A percentile compares a stretch with the other conserved stretches of the same genome.
Evolutionary conservation across 2,113 vertebrate species (phyloP).

Genomic region (Psettodes erumei): DNA sequence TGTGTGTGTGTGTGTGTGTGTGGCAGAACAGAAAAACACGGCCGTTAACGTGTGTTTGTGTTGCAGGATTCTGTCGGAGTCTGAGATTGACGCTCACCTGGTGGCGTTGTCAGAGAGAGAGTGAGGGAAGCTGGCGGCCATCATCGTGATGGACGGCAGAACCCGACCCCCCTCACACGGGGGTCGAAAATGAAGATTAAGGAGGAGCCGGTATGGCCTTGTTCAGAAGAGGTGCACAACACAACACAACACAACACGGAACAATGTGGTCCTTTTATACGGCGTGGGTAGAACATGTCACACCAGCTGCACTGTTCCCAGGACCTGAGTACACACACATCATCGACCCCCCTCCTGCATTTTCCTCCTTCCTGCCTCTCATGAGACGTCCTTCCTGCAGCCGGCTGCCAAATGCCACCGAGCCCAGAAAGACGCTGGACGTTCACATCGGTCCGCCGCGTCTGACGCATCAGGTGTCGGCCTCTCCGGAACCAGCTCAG

Average conservation of each 20-base stretch:
- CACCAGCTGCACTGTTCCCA: neutral
- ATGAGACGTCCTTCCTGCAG: neutral
- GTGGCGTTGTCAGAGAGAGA: slow-evolving; percentile 93
- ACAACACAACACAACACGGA: slow-evolving; percentile 6
- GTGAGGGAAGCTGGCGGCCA: slow-evolving; percentile 68
- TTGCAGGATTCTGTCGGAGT: slow-evolving; percentile 92
- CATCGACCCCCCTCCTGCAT: neutral
- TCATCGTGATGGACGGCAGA: neutral
- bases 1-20: neutral
- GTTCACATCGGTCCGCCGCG: slow-evolving; percentile 16
- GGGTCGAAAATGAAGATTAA: slow-evolving; percentile 16
- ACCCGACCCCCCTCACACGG: neutral
- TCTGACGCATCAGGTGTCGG: slow-evolving; percentile 1
- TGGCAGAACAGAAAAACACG: neutral
- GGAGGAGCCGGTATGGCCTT: slow-evolving; percentile 2
- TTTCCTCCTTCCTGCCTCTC: slow-evolving; percentile 10
- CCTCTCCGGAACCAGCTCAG: slow-evolving; percentile 12
- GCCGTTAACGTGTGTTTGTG: slow-evolving; percentile 22
- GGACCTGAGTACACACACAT: slow-evolving; percentile 11
- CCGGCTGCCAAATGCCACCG: slow-evolving; percentile 24
- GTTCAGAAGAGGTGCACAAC: neutral
- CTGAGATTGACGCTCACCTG: slow-evolving; percentile 90
- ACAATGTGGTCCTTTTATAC: slow-evolving; percentile 8
- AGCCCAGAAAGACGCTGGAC: slow-evolving; percentile 31
- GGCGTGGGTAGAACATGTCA: slow-evolving; percentile 6